A percentile compares a stretch with the other conserved stretches of the same genome.
These are phyloP conservation scores for Xiphias gladius DNA, from an alignment of 2,113 vertebrate genomes.

Conservation along the genomic window DNA sequence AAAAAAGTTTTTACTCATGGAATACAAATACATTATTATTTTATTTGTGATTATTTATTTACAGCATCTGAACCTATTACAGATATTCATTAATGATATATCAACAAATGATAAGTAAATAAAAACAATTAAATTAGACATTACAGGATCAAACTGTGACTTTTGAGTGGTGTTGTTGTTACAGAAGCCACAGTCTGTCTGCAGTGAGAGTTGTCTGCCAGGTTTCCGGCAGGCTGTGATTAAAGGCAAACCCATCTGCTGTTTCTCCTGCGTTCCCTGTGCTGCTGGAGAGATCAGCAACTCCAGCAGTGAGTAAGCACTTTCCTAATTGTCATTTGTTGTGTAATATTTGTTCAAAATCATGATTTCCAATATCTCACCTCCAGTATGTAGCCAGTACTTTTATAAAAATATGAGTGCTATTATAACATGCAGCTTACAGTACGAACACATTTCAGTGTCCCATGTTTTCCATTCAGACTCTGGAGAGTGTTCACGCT, in stretches of 20 bases:
- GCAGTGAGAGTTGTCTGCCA: slow-evolving; percentile 83
- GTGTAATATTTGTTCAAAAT: neutral
- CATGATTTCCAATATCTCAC: neutral
- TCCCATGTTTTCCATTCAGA: slow-evolving; percentile 65
- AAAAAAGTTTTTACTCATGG: neutral
- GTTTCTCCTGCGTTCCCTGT: slow-evolving; percentile 84
- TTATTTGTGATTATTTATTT: neutral
- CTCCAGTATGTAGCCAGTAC: neutral
- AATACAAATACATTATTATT: neutral
- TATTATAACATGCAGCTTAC: neutral
- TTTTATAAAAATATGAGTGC: neutral
- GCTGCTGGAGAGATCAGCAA: slow-evolving; percentile 85
- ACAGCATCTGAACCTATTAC: too few species aligned
- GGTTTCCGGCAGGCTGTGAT: slow-evolving; percentile 82
- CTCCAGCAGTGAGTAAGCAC: slow-evolving; percentile 75
- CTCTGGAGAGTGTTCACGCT: slow-evolving; percentile 78
- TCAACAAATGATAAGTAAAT: neutral
- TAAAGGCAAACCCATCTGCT: slow-evolving; percentile 85
- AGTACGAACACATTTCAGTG: neutral
- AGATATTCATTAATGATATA: too few species aligned
- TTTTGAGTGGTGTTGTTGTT: slow-evolving; percentile 47
- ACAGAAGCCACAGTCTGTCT: slow-evolving; percentile 83
- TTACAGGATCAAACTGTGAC: neutral
- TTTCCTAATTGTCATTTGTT: neutral
- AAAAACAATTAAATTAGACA: neutral